phyloP scores from a whole-genome alignment of 2,113 vertebrate genomes.

The Engystomops pustulosus region DNA sequence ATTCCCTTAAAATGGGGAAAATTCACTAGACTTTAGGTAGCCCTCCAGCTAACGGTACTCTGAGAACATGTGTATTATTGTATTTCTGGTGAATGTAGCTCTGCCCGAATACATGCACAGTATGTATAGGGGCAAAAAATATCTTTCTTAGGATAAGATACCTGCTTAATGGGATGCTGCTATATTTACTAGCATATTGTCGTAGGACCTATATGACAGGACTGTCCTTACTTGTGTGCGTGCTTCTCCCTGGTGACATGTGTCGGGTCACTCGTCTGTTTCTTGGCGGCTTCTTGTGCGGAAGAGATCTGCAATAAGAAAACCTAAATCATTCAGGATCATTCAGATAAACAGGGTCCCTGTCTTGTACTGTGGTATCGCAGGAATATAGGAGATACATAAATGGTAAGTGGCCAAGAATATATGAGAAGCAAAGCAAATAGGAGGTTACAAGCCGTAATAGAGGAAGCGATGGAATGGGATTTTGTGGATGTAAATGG shows the following conservation, averaged over 20 bases:
- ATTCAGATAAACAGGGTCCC: background rate
- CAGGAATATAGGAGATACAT: background rate
- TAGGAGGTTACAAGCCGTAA: background rate
- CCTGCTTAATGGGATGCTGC: background rate
- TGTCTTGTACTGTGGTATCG: background rate
- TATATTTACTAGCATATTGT: background rate
- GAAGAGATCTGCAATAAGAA: conserved; percentile 66
- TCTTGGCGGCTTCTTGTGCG: conserved; percentile 63
- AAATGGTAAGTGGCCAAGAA: background rate
- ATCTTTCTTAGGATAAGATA: background rate
- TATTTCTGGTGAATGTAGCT: background rate
- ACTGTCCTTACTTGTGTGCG: conserved; percentile 63
- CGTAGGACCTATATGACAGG: conserved; percentile 13
- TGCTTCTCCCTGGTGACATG: conserved; percentile 62
- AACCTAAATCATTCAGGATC: conserved; percentile 18
- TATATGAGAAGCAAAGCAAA: background rate
- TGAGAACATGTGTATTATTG: background rate
- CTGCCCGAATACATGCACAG: background rate
- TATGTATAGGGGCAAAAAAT: background rate
- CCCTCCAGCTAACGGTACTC: background rate
- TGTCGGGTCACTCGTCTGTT: conserved; percentile 53
- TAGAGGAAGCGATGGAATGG: background rate
- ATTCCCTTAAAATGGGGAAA: too few relatives aligned
- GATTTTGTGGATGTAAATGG: background rate
- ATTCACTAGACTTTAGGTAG: too few relatives aligned